A percentile compares a stretch with the other conserved stretches of the same genome.
These are phyloP conservation scores for Hylaea fasciaria DNA, from an alignment of 2,888 invertebrate species.

Conservation along the genomic window DNA sequence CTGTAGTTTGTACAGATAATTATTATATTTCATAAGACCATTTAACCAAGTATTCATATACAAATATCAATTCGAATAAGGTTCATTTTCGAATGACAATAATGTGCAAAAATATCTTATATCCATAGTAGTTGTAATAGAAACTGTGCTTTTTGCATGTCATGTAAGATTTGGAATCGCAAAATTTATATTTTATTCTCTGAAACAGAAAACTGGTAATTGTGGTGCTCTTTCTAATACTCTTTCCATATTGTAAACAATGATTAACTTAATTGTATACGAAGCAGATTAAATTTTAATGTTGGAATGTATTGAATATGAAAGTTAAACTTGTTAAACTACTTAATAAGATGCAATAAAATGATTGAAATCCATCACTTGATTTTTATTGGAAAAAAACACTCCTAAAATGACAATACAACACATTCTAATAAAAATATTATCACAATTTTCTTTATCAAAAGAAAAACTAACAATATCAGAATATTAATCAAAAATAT, in stretches of 20 bases:
- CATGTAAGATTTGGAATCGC: too few relatives aligned
- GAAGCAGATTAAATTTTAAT: constrained; percentile 1
- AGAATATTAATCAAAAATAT: constrained; percentile 43
- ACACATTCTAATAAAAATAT: constrained; percentile 44
- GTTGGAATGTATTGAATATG: background rate
- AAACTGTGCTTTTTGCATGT: too few relatives aligned
- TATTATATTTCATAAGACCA: too few relatives aligned
- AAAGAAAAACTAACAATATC: constrained; percentile 36
- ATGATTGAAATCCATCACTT: background rate
- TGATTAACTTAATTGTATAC: constrained; percentile 17
- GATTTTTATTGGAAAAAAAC: constrained; percentile 20
- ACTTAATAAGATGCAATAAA: constrained; percentile 38
- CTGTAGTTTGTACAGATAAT: too few relatives aligned
- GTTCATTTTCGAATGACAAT: too few relatives aligned
- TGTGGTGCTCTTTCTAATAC: too few relatives aligned
- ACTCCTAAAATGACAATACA: constrained; percentile 15
- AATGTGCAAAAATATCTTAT: too few relatives aligned
- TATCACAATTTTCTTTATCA: constrained; percentile 31
- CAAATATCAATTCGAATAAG: too few relatives aligned
- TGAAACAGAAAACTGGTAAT: too few relatives aligned
- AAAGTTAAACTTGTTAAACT: constrained; percentile 1
- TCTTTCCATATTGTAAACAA: background rate
- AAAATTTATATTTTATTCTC: too few relatives aligned
- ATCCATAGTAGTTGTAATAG: too few relatives aligned
- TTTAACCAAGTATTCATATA: too few relatives aligned